phyloP scores from a whole-genome alignment of 2,113 vertebrate species.

The Puntigrus tetrazona region DNA sequence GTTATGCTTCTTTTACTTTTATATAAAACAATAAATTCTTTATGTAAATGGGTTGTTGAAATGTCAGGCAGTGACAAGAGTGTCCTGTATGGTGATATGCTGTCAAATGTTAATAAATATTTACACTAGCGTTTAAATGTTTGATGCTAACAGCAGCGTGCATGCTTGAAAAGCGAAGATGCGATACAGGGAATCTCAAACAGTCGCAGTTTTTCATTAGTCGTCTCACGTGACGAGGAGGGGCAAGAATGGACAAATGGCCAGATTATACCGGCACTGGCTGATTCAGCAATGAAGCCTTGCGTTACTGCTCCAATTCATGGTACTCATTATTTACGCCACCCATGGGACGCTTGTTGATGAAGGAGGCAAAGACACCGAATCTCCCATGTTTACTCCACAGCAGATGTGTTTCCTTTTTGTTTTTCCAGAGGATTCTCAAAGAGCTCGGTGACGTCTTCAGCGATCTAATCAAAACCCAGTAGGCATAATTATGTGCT shows the following conservation, averaged over 20 bases:
- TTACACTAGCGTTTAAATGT: background rate
- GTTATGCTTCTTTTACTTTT: background rate
- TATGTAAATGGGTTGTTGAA: background rate
- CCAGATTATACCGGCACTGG: slow-evolving; percentile 16
- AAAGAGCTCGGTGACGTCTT: slow-evolving; percentile 21
- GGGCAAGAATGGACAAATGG: background rate
- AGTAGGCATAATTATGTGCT: slow-evolving; percentile 41
- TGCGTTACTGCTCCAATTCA: slow-evolving; percentile 19
- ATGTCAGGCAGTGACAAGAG: background rate
- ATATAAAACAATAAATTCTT: background rate
- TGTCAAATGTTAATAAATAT: background rate
- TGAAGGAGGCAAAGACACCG: slow-evolving; percentile 3
- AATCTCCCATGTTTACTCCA: slow-evolving; percentile 35
- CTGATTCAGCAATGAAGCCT: slow-evolving; percentile 23
- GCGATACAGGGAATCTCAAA: background rate
- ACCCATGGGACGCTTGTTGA: slow-evolving; percentile 27
- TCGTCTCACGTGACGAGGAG: slow-evolving; percentile 14
- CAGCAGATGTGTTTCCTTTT: slow-evolving; percentile 39
- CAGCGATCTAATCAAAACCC: slow-evolving; percentile 41
- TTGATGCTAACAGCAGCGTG: no score
- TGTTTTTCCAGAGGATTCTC: slow-evolving; percentile 18
- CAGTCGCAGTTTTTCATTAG: slow-evolving; percentile 5
- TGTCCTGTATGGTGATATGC: background rate
- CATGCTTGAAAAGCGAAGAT: background rate
- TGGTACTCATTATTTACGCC: slow-evolving; percentile 27